Evolutionary conservation across 2,888 invertebrate species (phyloP), one percentile per base, ranked within the genome.

Genomic region (Kryphioiulus occultus): DNA sequence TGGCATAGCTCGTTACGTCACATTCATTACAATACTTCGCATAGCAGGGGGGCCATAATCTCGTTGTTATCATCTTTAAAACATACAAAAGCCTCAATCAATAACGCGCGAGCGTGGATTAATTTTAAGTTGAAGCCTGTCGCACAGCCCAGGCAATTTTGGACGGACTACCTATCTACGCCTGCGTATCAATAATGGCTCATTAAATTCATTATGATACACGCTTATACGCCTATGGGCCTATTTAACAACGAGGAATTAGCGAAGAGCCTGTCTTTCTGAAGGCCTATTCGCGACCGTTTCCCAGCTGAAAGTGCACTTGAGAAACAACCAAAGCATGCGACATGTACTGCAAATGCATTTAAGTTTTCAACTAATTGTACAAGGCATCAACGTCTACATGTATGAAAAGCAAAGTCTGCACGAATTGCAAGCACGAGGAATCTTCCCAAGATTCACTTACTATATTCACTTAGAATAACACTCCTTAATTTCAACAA

Each of bases 161-260:
- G 68, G 68, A 68, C 68, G 68, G 68, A 68, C 68, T 68, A 68
- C 68, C 68, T 68, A 68, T 68, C 68, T 68, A 68, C 68, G 68
- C 68, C 68, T 26, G 26, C 68, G 68, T 68, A 68, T 68, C 68
- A 68, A 68, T 68, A 68, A 68, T 68, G 68, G 68, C 68, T 68
- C 68, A 26, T 68, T 68, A 68, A 68, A 68, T 68, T 68, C 68
- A 68, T 68, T 68, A 68, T 68, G 68, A 68, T 68, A 68, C 12
- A 26, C 68, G 68, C 68, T 68, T 26, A 68, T 68, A 68, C 68
- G 68, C 68, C 68, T 68, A 68, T 26, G 9, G 68, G 68, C 9
- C 68, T 68, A 68, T 68, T 68, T 68, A 68, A 68, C 26, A 68
- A 68, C 22, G 22, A 68, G 26, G 68, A 9, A 68, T 68, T 68